Evolutionary conservation across 2,113 vertebrate genomes (phyloP).

Genomic region (Panurus biarmicus): DNA sequence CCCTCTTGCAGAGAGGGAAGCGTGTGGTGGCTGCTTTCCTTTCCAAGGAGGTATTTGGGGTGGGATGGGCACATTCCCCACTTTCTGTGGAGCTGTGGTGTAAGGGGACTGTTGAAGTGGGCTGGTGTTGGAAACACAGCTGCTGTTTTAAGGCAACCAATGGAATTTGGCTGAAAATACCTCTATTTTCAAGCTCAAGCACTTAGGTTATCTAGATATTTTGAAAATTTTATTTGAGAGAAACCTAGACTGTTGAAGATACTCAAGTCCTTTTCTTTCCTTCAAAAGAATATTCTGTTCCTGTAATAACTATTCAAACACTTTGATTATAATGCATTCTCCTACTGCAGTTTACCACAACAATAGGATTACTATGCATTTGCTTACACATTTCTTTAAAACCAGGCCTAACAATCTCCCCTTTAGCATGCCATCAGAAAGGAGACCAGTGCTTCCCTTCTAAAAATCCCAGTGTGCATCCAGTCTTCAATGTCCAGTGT

Average conservation of each 20-base stretch:
- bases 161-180: not conserved
- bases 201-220: not conserved
- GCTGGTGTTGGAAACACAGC: not conserved
- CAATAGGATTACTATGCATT: not conserved
- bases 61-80: not conserved
- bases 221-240: not conserved
- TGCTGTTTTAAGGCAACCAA: not conserved
- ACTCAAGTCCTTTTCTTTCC: not conserved
- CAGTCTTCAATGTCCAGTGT: fast-evolving
- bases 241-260: not conserved
- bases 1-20: not conserved
- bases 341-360: not conserved
- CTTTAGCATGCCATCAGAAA: not conserved
- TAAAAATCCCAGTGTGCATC: not conserved
- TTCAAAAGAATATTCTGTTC: not conserved
- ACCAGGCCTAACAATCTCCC: not conserved
- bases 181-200: not conserved
- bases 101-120: not conserved
- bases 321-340: not conserved
- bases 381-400: not conserved
- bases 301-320: not conserved
- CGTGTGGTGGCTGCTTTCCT: fast-evolving
- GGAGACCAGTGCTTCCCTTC: not conserved
- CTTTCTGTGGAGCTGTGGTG: not conserved
- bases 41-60: not conserved